phyloP scores from a whole-genome alignment of 2,888 invertebrate species.

The Cerceris rybyensis region DNA sequence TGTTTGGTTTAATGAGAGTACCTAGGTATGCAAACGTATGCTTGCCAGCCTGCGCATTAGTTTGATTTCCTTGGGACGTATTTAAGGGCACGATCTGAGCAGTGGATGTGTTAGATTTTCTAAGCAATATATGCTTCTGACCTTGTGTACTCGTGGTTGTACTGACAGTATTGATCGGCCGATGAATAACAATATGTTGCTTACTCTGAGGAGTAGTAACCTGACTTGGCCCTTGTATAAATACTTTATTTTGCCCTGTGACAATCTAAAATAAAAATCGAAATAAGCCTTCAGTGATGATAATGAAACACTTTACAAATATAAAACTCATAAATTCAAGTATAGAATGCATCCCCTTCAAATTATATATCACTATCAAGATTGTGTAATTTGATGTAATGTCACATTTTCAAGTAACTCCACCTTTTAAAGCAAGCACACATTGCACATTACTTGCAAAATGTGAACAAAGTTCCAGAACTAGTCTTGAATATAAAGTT shows the following conservation, averaged over 20 bases:
- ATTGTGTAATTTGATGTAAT: conserved; percentile 18
- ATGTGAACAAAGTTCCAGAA: conserved; percentile 1
- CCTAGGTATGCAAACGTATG: conserved; percentile 80
- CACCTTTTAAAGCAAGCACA: conserved; percentile 5
- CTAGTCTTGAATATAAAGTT: conserved; percentile 31
- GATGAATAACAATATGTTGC: conserved; percentile 77
- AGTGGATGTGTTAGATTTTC: conserved; percentile 75
- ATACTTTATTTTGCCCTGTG: conserved; percentile 75
- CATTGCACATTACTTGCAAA: background rate
- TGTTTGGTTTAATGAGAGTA: conserved; percentile 79
- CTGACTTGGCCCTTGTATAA: conserved; percentile 76
- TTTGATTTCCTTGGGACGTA: conserved; percentile 71
- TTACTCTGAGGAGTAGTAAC: conserved; percentile 73
- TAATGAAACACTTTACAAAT: background rate
- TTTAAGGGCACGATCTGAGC: conserved; percentile 79
- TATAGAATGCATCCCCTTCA: background rate
- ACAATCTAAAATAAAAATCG: conserved; percentile 71
- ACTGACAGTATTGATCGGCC: conserved; percentile 72
- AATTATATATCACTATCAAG: background rate
- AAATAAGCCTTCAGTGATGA: conserved; percentile 2
- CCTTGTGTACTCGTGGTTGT: conserved; percentile 65
- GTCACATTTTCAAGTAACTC: background rate
- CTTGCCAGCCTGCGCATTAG: conserved; percentile 75
- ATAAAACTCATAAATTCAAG: background rate
- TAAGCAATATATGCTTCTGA: conserved; percentile 78